A percentile compares a stretch with the other conserved stretches of the same genome.
phyloP scores from a whole-genome alignment of 2,888 invertebrate genomes.

The Bedellia somnulentella region DNA sequence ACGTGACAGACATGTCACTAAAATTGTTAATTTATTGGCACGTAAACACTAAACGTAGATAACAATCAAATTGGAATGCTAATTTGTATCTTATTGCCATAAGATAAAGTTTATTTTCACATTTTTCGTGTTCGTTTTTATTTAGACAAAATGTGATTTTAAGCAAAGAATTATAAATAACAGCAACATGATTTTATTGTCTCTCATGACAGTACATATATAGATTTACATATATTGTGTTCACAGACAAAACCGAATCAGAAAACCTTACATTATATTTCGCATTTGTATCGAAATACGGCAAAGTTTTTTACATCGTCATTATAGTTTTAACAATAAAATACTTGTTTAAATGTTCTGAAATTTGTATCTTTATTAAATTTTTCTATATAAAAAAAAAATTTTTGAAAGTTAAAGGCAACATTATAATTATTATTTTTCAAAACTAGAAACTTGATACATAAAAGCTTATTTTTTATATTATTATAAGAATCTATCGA shows the following conservation, averaged over 20 bases:
- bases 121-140: too few relatives aligned
- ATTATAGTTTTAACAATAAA: too few relatives aligned
- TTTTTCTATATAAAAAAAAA: too few relatives aligned
- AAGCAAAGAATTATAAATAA: background rate
- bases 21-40: slow-evolving; percentile 30
- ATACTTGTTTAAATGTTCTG: slow-evolving; percentile 1
- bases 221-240: slow-evolving; percentile 44
- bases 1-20: slow-evolving; percentile 29
- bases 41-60: slow-evolving; percentile 22
- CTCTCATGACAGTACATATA: slow-evolving; percentile 47
- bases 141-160: too few relatives aligned
- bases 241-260: slow-evolving; percentile 24
- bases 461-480: too few relatives aligned
- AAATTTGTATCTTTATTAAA: too few relatives aligned
- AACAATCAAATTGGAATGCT: background rate
- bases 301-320: slow-evolving; percentile 33
- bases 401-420: too few relatives aligned
- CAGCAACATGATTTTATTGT: slow-evolving; percentile 14
- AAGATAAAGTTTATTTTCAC: too few relatives aligned
- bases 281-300: slow-evolving; percentile 37
- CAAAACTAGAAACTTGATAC: too few relatives aligned
- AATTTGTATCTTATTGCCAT: background rate
- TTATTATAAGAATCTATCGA: too few relatives aligned
- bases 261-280: slow-evolving; percentile 38
- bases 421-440: too few relatives aligned